Evolutionary conservation across 2,113 vertebrate genomes (phyloP).

Genomic region (Colaptes auratus): DNA sequence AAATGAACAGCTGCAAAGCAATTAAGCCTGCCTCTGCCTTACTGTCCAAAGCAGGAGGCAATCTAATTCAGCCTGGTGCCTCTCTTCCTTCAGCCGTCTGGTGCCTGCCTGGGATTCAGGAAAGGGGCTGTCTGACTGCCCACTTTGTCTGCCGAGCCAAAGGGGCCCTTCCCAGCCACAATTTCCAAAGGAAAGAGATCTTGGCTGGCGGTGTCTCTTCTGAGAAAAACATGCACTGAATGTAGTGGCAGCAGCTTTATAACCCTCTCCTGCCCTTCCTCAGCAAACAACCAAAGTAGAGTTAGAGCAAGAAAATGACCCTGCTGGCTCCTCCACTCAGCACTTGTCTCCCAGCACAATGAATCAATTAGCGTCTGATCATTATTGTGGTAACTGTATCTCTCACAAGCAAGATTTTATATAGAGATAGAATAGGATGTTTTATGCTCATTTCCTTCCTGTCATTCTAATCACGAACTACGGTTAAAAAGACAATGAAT

Average conservation of each 20-base stretch:
- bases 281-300: constrained; percentile 50
- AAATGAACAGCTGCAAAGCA: constrained; percentile 68
- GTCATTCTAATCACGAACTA: constrained; percentile 55
- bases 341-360: constrained; percentile 45
- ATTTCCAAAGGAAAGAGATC: constrained; percentile 68
- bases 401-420: constrained; percentile 57
- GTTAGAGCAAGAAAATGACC: constrained; percentile 37
- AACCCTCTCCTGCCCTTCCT: constrained; percentile 64
- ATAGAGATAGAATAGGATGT: constrained; percentile 53
- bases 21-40: constrained; percentile 57
- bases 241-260: constrained; percentile 43
- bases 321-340: background rate
- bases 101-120: constrained; percentile 72
- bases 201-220: constrained; percentile 56
- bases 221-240: constrained; percentile 49
- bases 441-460: constrained; percentile 59
- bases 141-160: constrained; percentile 62
- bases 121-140: constrained; percentile 70
- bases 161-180: constrained; percentile 64
- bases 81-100: constrained; percentile 73
- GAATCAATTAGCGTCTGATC: constrained; percentile 46
- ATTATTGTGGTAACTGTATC: constrained; percentile 45
- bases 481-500: constrained; percentile 51
- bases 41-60: constrained; percentile 62
- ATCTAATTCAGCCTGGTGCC: constrained; percentile 76